Conservation (phyloP, 2,113 vertebrate genomes). For the Lepus timidus region DNA sequence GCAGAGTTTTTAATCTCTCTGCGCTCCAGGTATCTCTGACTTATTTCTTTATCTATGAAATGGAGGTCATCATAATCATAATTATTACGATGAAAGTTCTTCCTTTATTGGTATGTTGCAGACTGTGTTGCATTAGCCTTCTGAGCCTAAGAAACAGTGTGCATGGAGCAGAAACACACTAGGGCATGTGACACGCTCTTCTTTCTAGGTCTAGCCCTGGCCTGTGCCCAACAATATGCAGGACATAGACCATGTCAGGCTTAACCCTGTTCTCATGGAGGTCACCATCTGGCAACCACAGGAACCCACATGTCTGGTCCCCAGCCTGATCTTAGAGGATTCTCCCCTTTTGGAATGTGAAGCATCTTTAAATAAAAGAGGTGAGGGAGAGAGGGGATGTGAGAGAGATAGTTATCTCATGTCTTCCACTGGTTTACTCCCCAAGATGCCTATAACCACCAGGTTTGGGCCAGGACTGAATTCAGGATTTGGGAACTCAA, state of each 20-base stretch:
- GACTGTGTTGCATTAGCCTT: neutral
- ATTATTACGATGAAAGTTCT: accelerated
- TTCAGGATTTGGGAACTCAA: no score
- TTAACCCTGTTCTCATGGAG: neutral
- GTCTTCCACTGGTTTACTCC: no score
- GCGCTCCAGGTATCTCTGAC: neutral
- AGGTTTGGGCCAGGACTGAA: no score
- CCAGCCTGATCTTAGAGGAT: neutral
- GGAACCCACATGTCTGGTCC: accelerated
- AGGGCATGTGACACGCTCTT: neutral
- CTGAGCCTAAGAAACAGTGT: no score
- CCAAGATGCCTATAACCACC: no score
- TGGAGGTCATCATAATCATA: neutral
- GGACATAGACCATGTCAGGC: accelerated
- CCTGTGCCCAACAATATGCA: neutral
- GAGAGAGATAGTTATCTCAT: no score
- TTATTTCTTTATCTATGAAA: neutral
- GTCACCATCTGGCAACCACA: no score
- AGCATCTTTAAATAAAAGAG: no score
- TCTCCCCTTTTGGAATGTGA: neutral
- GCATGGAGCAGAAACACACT: accelerated
- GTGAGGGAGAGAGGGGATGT: no score
- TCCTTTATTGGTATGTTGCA: neutral
- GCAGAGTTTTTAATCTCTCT: neutral
- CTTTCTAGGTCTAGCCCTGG: accelerated